Base-by-base conservation (phyloP, 2,888 invertebrate genomes). In the Melikaiella ostensackeni region DNA sequence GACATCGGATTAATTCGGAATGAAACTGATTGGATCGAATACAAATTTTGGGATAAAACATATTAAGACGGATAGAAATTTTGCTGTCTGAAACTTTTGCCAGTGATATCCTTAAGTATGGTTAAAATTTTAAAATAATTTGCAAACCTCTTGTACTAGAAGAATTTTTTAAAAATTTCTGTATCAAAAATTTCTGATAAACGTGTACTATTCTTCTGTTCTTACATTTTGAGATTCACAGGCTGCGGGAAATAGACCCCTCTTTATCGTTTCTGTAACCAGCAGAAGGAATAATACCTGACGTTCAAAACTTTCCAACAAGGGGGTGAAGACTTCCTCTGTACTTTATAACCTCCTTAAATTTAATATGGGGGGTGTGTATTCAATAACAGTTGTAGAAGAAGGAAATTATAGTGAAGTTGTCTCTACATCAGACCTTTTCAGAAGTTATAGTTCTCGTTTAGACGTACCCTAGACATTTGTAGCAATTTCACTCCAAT, bases 301-400 rank as follows among this genome's bases (percentile, higher is more conserved):
- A 46, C 19, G 3, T 27, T 46, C 30, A 46, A 30, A 70, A 50
- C 46, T 70, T 70, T 11, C 46, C 11, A 16, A 30, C 30, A n/a
- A 9, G 66, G 19, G 66, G 46, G 4, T 70, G 46, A 30, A 46
- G 50, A 16, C n/a, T 70, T 70, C 19, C 9, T 0, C 19, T 11
- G 1, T 30, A n/a, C 11, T 46, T 46, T 11, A 19, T 8, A 70
- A 30, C 19, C 30, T 70, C 27, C 66, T n/a, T 30, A 9, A 9
- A 30, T 70, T 30, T 1, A 4, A 70, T 24, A 19, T n/a, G 19
- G n/a, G 24, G 19, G n/a, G 19, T 30, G 16, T 13, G 1, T 30
- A 70, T 50, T 46, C 16, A 50, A 46, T 70, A 16, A 70, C 46
- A 70, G 11, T 30, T 70, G 66, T 42, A 19, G 24, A 30, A 46